Percentiles rank a stretch among this genome's conserved stretches.
phyloP scores from a whole-genome alignment of 2,888 invertebrate genomes.

The Drosophila falleni region DNA sequence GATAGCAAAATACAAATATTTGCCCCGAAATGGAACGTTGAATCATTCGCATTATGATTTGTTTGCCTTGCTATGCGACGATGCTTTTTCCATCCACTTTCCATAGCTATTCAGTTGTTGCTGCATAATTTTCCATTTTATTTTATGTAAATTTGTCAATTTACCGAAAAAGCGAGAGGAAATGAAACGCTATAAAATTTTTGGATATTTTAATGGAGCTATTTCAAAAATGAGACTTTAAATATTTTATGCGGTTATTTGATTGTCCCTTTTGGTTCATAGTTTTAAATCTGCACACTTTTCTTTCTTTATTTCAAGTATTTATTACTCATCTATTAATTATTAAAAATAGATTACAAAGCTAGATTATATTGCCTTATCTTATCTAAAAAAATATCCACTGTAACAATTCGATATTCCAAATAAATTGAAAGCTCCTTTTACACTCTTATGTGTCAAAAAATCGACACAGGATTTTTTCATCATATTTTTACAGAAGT shows the following conservation, averaged over 20 bases:
- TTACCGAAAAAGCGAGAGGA: conserved; percentile 39
- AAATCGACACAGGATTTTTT: background rate
- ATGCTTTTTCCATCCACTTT: conserved; percentile 6
- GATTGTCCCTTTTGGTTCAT: background rate
- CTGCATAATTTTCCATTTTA: conserved; percentile 35
- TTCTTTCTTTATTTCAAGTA: background rate
- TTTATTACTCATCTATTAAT: background rate
- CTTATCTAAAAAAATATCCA: no score
- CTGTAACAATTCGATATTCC: background rate
- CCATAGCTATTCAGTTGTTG: conserved; percentile 12
- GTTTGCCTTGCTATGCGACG: conserved; percentile 33
- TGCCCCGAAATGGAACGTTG: conserved; percentile 23
- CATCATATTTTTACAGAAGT: conserved; percentile 14
- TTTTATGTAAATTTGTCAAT: conserved; percentile 65
- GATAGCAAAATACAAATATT: conserved; percentile 58
- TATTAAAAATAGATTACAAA: background rate
- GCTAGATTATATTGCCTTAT: no score
- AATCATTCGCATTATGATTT: conserved; percentile 57
- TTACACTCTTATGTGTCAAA: background rate
- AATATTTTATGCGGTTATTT: conserved; percentile 31
- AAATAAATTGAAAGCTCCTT: background rate
- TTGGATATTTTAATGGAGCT: conserved; percentile 42
- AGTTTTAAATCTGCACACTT: background rate
- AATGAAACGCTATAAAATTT: conserved; percentile 36
- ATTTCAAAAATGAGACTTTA: conserved; percentile 30